Evolutionary conservation across 2,113 vertebrate species (phyloP).

Genomic region (Gymnogyps californianus): DNA sequence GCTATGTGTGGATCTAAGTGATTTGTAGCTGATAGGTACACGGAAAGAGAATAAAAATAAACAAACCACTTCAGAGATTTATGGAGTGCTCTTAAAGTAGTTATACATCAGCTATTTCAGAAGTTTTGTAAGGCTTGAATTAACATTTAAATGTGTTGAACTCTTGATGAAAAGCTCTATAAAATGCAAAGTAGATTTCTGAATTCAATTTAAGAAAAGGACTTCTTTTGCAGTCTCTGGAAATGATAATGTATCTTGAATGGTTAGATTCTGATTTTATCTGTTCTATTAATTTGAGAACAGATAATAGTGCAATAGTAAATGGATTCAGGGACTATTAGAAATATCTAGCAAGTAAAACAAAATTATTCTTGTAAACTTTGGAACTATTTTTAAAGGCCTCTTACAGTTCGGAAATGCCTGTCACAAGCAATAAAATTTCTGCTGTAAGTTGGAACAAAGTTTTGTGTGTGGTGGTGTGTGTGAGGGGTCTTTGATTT

Average conservation of each 20-base stretch:
- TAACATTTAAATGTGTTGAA: not conserved
- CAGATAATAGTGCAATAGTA: not conserved
- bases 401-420: not conserved
- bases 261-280: not conserved
- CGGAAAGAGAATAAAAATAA: not conserved
- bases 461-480: not conserved
- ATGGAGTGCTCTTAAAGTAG: not conserved
- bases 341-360: not conserved
- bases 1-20: not conserved
- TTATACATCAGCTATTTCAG: not conserved
- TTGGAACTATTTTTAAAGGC: not conserved
- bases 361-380: not conserved
- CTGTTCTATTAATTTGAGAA: not conserved
- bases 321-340: not conserved
- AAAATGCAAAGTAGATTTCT: not conserved
- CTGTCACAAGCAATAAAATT: not conserved
- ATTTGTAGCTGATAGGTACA: not conserved
- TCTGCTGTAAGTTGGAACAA: not conserved
- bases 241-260: not conserved
- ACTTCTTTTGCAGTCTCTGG: not conserved
- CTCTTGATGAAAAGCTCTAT: not conserved
- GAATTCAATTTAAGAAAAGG: not conserved
- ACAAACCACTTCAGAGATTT: not conserved
- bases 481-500: not conserved
- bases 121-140: not conserved